Conservation (phyloP, 2,113 vertebrate species). For the Labrus mixtus region DNA sequence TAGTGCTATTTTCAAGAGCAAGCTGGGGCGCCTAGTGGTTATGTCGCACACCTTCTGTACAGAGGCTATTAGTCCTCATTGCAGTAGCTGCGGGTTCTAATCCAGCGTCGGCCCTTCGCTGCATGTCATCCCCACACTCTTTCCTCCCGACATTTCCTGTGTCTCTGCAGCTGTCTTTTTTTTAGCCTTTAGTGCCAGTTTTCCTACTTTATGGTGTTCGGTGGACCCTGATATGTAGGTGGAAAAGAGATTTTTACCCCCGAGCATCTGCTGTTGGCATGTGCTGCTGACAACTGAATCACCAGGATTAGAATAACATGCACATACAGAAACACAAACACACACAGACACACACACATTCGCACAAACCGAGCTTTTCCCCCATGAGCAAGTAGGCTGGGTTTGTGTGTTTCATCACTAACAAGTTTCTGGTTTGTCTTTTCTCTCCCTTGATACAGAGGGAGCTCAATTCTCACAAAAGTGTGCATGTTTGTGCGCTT, state of each 20-base stretch:
- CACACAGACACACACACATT: neutral
- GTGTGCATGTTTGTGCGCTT: neutral
- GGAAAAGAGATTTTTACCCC: constrained; percentile 35
- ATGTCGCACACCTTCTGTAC: no score
- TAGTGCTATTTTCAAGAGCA: neutral
- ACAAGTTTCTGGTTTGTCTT: constrained; percentile 13
- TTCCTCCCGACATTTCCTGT: no score
- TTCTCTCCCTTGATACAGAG: constrained; percentile 1
- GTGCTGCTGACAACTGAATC: constrained; percentile 57
- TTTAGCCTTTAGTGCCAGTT: neutral
- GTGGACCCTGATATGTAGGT: constrained; percentile 24
- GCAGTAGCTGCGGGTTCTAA: no score
- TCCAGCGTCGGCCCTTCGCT: no score
- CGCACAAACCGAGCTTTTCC: neutral
- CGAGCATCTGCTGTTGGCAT: constrained; percentile 52
- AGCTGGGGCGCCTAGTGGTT: no score
- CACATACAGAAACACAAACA: constrained; percentile 7
- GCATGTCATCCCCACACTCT: no score
- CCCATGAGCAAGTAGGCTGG: constrained; percentile 9
- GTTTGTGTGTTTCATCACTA: constrained; percentile 3
- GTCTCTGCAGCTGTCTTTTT: no score
- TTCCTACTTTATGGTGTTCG: constrained; percentile 18
- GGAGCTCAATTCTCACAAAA: constrained; percentile 21
- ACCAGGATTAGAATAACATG: constrained; percentile 34
- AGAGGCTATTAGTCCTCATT: no score